These are phyloP conservation scores for Rhopalosiphum maidis DNA, from an alignment of 1,140 invertebrate species.

Conservation along the genomic window DNA sequence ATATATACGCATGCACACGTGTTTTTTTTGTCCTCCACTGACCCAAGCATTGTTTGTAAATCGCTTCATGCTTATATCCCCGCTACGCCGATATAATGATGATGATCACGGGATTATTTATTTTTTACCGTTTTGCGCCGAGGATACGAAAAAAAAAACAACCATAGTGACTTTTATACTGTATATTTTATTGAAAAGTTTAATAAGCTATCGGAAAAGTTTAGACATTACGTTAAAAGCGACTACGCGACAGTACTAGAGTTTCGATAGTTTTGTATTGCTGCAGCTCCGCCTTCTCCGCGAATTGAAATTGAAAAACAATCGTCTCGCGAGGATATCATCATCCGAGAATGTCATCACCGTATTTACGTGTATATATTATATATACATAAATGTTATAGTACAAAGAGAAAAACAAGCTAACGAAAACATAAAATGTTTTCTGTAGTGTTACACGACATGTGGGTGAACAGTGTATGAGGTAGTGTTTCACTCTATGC, in stretches of 20 bases:
- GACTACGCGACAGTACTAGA: neutral
- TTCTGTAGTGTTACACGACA: neutral
- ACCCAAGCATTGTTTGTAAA: conserved; percentile 20
- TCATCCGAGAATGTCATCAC: neutral
- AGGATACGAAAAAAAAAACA: neutral
- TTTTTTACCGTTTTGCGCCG: neutral
- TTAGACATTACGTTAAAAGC: conserved; percentile 32
- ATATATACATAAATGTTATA: neutral
- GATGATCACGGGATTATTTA: neutral
- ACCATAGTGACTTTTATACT: conserved; percentile 5
- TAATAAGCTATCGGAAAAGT: conserved; percentile 45
- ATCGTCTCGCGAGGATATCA: conserved; percentile 21
- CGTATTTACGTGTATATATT: neutral
- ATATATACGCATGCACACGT: neutral
- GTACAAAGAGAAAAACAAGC: neutral
- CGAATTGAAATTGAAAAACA: conserved; percentile 37
- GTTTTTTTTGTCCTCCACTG: neutral
- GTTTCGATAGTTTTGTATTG: conserved; percentile 27
- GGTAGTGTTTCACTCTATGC: neutral
- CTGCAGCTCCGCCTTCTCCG: neutral
- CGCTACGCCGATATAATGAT: neutral
- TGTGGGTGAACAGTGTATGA: neutral
- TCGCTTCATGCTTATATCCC: neutral
- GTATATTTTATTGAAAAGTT: conserved; percentile 28
- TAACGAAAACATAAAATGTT: neutral